Conservation (phyloP, 2,113 vertebrate species). For the Bolborhynchus lineola region DNA sequence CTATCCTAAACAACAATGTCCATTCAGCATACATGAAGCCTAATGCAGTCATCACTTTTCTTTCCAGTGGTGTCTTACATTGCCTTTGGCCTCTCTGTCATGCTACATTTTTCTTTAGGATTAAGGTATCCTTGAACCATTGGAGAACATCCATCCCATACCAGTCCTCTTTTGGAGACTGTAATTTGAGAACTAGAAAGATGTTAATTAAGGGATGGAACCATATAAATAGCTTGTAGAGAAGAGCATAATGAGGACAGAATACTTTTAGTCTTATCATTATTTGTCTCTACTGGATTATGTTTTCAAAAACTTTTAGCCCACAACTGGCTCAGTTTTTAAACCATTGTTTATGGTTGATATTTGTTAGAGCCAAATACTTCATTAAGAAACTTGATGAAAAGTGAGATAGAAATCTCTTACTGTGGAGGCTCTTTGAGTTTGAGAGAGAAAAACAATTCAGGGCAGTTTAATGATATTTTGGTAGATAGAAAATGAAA, state of each 20-base stretch:
- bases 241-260: neutral
- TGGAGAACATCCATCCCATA: neutral
- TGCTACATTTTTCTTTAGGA: neutral
- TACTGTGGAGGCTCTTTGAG: neutral
- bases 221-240: neutral
- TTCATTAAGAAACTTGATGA: constrained; percentile 14
- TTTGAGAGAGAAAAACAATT: constrained; percentile 21
- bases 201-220: neutral
- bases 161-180: neutral
- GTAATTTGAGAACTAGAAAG: neutral
- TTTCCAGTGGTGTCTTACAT: neutral
- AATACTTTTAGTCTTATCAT: neutral
- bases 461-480: constrained; percentile 8
- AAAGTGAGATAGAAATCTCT: neutral
- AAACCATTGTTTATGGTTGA: neutral
- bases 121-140: neutral
- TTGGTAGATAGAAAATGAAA: constrained; percentile 18
- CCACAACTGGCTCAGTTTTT: neutral
- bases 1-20: neutral
- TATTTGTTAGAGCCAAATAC: constrained; percentile 12
- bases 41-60: neutral
- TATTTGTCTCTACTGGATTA: neutral
- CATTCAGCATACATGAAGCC: neutral
- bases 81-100: neutral
- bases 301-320: neutral